These are phyloP conservation scores for Hydrotaea diabolus DNA, from an alignment of 2,888 invertebrate genomes.

Conservation along the genomic window DNA sequence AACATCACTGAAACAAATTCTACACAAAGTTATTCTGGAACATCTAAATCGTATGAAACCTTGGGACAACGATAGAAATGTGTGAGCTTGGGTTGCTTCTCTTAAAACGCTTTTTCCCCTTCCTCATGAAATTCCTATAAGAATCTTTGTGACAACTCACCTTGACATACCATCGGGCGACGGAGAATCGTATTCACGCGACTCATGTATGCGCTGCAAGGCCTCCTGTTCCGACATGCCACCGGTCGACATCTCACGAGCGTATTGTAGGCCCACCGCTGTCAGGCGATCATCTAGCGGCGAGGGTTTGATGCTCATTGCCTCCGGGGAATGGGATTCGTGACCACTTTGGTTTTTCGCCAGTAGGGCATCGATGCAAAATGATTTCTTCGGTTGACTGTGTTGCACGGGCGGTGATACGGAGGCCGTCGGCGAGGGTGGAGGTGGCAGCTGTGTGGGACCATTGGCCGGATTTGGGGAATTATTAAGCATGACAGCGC, in stretches of 20 bases:
- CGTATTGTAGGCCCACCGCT: constrained; percentile 73
- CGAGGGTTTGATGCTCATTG: constrained; percentile 47
- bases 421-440: constrained; percentile 62
- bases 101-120: too few species aligned
- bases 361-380: constrained; percentile 94
- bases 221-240: constrained; percentile 79
- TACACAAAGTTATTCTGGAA: too few species aligned
- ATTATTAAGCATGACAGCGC: constrained; percentile 70
- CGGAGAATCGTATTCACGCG: constrained; percentile 79
- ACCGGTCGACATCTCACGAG: constrained; percentile 72
- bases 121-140: too few species aligned
- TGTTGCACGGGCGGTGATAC: constrained; percentile 68
- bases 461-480: constrained; percentile 55
- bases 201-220: constrained; percentile 78
- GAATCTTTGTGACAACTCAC: too few species aligned
- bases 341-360: constrained; percentile 83
- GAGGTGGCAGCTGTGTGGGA: constrained; percentile 43
- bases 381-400: constrained; percentile 85
- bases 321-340: constrained; percentile 66
- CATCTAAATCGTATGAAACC: too few species aligned
- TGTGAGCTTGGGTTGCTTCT: too few species aligned
- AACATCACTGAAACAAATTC: too few species aligned
- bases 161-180: constrained; percentile 81
- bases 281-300: constrained; percentile 75
- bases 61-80: too few species aligned